A percentile compares a stretch with the other conserved stretches of the same genome.
Evolutionary conservation across 2,797 vertebrate genomes (phyloP).

Genomic region (Numenius phaeopus): DNA sequence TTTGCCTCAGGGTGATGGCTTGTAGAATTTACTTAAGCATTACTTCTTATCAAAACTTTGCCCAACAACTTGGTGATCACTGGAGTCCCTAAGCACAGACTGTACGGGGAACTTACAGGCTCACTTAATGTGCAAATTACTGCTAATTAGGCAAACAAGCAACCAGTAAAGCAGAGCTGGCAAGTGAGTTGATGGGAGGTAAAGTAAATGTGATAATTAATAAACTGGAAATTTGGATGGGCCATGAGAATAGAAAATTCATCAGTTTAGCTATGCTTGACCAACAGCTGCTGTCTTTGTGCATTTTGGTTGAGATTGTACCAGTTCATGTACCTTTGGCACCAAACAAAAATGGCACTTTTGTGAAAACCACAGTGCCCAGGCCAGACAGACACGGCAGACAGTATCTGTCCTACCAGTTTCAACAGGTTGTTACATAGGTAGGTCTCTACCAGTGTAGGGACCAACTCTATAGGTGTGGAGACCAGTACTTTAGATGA

Average conservation of each 20-base stretch:
- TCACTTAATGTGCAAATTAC: constrained; percentile 37
- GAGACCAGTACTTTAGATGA: background rate
- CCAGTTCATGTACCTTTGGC: background rate
- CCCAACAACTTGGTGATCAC: background rate
- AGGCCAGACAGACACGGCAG: background rate
- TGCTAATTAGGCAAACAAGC: constrained; percentile 27
- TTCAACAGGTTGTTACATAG: background rate
- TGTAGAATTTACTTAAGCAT: background rate
- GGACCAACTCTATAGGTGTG: background rate
- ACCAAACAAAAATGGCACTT: background rate
- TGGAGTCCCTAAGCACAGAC: background rate
- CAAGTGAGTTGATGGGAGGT: background rate
- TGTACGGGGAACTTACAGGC: background rate
- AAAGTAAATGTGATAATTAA: constrained; percentile 48
- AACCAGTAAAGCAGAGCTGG: constrained; percentile 26
- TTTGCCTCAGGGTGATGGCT: background rate
- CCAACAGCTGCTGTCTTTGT: background rate
- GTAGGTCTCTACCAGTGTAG: background rate
- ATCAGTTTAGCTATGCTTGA: background rate
- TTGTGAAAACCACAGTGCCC: background rate
- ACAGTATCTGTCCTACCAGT: background rate
- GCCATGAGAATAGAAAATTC: background rate
- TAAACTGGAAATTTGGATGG: background rate
- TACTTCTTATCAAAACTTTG: constrained; percentile 27
- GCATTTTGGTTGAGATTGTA: background rate